Evolutionary conservation across 1,140 invertebrate species (phyloP).

Genomic region (Hesperophylax magnus): DNA sequence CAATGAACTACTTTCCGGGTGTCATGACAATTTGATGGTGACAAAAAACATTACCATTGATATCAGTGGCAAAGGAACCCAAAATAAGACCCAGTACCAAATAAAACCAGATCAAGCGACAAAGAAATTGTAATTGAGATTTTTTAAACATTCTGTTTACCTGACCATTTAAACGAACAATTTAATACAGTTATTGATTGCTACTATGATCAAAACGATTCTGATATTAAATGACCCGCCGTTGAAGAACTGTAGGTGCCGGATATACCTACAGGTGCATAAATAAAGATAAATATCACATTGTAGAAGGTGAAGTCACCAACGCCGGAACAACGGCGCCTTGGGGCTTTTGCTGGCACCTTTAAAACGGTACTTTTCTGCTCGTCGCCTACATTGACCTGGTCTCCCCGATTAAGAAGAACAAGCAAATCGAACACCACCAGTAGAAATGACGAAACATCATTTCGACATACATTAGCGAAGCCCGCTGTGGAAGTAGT

Average conservation of each 20-base stretch:
- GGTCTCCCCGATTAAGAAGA: neutral
- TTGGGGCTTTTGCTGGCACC: neutral
- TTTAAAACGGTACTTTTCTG: constrained; percentile 14
- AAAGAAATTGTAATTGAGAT: too few relatives aligned
- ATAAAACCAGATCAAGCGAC: too few relatives aligned
- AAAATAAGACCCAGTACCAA: too few relatives aligned
- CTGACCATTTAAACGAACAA: too few relatives aligned
- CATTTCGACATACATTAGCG: neutral
- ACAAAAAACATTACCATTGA: too few relatives aligned
- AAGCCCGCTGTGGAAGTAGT: neutral
- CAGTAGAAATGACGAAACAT: constrained; percentile 14
- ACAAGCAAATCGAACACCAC: neutral
- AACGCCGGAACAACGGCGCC: neutral
- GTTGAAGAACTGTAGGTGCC: neutral
- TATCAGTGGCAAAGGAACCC: too few relatives aligned
- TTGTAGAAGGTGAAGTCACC: neutral
- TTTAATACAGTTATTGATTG: too few relatives aligned
- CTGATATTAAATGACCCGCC: too few relatives aligned
- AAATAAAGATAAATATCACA: neutral
- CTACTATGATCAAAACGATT: too few relatives aligned
- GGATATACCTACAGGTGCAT: neutral
- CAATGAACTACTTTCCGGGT: too few relatives aligned
- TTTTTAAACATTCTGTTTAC: too few relatives aligned
- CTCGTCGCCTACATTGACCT: constrained; percentile 13
- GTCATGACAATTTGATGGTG: too few relatives aligned